These are phyloP conservation scores for Cyanoderma ruficeps DNA, from an alignment of 2,113 vertebrate species.

Conservation along the genomic window DNA sequence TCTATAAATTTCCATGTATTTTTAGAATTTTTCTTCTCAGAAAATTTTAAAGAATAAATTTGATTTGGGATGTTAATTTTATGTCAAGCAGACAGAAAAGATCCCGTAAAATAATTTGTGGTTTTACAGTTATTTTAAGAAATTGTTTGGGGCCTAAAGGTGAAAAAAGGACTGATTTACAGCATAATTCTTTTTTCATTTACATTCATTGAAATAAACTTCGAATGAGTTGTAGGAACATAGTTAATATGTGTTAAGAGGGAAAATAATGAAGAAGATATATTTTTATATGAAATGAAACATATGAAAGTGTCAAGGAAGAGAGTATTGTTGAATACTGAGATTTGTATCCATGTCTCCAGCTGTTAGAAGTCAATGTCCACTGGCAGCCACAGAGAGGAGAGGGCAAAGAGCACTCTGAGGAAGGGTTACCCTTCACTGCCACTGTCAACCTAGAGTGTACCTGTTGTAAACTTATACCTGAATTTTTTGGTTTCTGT, in stretches of 20 bases:
- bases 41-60: neutral
- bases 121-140: neutral
- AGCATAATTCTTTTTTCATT: neutral
- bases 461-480: neutral
- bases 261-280: neutral
- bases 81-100: neutral
- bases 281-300: neutral
- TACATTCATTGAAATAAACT: neutral
- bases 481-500: neutral
- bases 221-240: neutral
- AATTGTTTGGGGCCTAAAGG: neutral
- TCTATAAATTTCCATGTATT: neutral
- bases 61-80: neutral
- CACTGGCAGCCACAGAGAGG: neutral
- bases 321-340: neutral
- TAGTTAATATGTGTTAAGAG: neutral
- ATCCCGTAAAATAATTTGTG: neutral
- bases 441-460: neutral
- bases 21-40: neutral
- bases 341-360: neutral
- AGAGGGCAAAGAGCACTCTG: neutral
- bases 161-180: neutral
- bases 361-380: neutral
- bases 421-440: neutral
- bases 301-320: neutral